Percentiles rank a stretch among this genome's conserved stretches.
These are phyloP conservation scores for Morelia viridis DNA, from an alignment of 2,797 vertebrate genomes.

Conservation along the genomic window DNA sequence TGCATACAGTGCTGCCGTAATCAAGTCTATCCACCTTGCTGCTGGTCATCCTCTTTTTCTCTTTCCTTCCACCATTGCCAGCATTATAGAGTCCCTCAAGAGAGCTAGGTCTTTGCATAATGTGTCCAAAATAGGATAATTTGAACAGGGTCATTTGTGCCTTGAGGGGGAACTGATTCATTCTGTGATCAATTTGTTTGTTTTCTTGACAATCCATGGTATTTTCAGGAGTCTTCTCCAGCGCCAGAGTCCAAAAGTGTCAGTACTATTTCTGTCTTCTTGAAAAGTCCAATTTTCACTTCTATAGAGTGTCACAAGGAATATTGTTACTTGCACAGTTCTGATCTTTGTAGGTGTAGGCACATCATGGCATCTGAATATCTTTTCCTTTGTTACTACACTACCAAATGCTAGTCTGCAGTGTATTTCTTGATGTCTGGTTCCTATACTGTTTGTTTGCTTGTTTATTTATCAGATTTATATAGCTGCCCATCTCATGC, in stretches of 20 bases:
- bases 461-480: too few relatives aligned
- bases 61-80: background rate
- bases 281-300: background rate
- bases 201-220: background rate
- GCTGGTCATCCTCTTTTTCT: background rate
- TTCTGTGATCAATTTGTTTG: background rate
- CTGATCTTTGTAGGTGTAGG: too few relatives aligned
- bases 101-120: background rate
- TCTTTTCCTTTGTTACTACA: too few relatives aligned
- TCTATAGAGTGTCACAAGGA: background rate
- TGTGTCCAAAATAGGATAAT: background rate
- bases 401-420: too few relatives aligned
- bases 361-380: too few relatives aligned
- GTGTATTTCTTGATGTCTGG: too few relatives aligned
- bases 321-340: background rate
- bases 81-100: background rate
- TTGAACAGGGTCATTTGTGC: background rate
- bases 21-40: background rate
- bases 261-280: background rate
- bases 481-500: too few relatives aligned
- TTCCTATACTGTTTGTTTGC: too few relatives aligned
- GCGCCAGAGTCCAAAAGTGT: background rate
- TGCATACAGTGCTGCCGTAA: background rate
- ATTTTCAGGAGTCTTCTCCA: background rate
- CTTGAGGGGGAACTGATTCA: background rate